Base-by-base conservation (phyloP, 2,888 invertebrate species). In the Scelioninae gen. 2 region DNA sequence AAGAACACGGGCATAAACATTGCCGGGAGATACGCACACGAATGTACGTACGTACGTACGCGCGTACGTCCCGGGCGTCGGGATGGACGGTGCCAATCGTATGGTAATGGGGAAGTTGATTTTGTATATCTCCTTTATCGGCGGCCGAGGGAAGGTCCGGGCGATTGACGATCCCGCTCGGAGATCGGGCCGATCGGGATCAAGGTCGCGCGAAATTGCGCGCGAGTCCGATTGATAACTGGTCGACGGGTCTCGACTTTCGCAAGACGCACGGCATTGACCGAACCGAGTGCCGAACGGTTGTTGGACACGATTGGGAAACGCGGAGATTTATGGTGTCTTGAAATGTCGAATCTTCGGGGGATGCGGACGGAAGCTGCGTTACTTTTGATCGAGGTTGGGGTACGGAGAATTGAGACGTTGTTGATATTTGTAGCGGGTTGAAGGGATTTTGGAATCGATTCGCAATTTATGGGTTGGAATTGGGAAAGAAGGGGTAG, bases 21-120 rank as follows among this genome's bases (percentile, higher is more conserved):
- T 82, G 81, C 79, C 79, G 78, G 72, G 78, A 81, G 83, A 82
- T 83, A 82, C 80, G 81, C 78, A 78, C 73, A 76, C 76, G 73
- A 77, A 75, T 78, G 78, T 79, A 79, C 78, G 79, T 68, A 37
- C 28, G 78, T 58, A 77, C 77, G 31, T 43, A 75, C 72, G 73
- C 31, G 9, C 9, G 10, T 7, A 31, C 31, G 31, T 2, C 58
- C 73, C 77, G 80, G 79, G 78, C 80, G 81, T 82, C 80, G 80
- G 84, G 82, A 83, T 81, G 82, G 82, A 84, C 82, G 83, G 84
- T 84, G 84, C 84, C 84, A 85, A 84, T 84, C 84, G 84, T 84
- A 84, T 84, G 84, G 83, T 85, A 84, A 85, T 85, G 81, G 81
- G 81, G 81, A n/a, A 82, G 80, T 75, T 73, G 72, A 77, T 48